Evolutionary conservation across 2,113 vertebrate species (phyloP).

Genomic region (Caretta caretta): DNA sequence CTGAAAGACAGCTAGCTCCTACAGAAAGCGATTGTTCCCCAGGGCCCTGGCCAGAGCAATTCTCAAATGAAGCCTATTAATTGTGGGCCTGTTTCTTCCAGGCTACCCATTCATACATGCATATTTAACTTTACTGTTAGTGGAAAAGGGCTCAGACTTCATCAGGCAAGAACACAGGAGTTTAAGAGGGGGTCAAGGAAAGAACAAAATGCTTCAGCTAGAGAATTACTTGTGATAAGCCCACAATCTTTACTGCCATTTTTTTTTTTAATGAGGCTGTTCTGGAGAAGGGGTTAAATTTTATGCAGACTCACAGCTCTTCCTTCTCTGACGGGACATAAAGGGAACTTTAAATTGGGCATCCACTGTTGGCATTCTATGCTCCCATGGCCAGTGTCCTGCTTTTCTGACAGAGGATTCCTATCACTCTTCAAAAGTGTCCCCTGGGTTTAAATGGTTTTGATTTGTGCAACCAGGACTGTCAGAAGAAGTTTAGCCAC

Average conservation of each 20-base stretch:
- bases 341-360: not conserved
- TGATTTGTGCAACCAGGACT: not conserved
- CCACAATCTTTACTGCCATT: not conserved
- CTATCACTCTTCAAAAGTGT: not conserved
- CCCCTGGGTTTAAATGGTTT: slow-evolving; percentile 4
- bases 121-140: not conserved
- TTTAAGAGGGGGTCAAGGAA: not conserved
- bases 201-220: not conserved
- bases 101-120: not conserved
- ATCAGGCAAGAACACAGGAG: not conserved
- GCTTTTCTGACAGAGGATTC: rapidly evolving
- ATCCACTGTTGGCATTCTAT: rapidly evolving
- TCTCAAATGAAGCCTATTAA: not conserved
- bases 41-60: not conserved
- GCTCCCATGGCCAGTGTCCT: rapidly evolving
- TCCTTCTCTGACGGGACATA: not conserved
- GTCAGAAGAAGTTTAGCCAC: slow-evolving; percentile 25
- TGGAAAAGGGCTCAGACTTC: not conserved
- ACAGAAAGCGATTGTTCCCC: not conserved
- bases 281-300: not conserved
- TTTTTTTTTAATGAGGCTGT: not conserved
- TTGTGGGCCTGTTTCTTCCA: not conserved
- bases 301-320: not conserved
- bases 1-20: not conserved
- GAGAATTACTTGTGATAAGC: not conserved